These are phyloP conservation scores for Muntiacus reevesi DNA, from an alignment of 2,113 vertebrate genomes.

Conservation along the genomic window DNA sequence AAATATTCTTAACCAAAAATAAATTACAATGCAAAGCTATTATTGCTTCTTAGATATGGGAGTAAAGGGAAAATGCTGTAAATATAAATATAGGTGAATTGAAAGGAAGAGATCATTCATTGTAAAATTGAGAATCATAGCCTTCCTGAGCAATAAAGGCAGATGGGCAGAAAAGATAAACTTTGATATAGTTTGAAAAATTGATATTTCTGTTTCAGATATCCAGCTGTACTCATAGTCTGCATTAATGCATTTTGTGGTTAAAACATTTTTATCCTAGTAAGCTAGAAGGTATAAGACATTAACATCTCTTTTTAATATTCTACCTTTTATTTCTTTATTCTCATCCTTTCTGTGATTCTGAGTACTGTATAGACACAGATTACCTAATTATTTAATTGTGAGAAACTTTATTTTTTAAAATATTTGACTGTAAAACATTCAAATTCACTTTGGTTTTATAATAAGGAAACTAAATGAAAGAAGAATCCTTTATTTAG, in stretches of 20 bases:
- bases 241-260: neutral
- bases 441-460: neutral
- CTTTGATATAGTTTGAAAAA: constrained; percentile 10
- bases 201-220: neutral
- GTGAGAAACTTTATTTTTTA: neutral
- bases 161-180: neutral
- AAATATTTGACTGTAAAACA: neutral
- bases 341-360: constrained; percentile 4
- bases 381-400: neutral
- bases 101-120: neutral
- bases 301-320: constrained; percentile 23
- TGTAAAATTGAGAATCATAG: neutral
- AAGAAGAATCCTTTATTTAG: constrained; percentile 22
- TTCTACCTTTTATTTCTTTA: neutral
- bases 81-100: constrained; percentile 1
- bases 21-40: neutral
- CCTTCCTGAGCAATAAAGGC: neutral
- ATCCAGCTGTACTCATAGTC: neutral
- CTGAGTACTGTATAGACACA: neutral
- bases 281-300: constrained; percentile 13
- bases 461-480: constrained; percentile 1
- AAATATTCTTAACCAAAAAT: neutral
- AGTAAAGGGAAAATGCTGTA: neutral
- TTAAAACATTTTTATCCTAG: constrained; percentile 44
- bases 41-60: neutral